Evolutionary conservation across 2,113 vertebrate genomes (phyloP).

Genomic region (Bucco capensis): DNA sequence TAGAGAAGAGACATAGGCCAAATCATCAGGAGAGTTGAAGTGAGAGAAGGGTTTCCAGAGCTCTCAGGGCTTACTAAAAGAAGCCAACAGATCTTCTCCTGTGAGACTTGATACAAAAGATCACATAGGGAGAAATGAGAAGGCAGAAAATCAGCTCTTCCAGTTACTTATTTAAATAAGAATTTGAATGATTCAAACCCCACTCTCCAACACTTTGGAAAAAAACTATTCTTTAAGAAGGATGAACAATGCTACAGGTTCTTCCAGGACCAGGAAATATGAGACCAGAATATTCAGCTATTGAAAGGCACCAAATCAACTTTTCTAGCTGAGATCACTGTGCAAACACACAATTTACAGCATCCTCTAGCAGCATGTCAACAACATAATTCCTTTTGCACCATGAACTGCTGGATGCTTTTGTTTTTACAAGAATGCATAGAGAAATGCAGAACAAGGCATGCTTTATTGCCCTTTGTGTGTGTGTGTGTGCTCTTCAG

Average conservation of each 20-base stretch:
- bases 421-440: neutral
- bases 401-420: neutral
- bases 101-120: neutral
- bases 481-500: neutral
- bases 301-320: neutral
- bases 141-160: neutral
- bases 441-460: neutral
- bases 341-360: neutral
- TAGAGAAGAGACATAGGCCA: neutral
- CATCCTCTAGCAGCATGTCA: neutral
- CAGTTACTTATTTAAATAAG: neutral
- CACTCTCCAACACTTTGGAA: neutral
- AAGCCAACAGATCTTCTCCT: neutral
- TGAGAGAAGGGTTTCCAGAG: neutral
- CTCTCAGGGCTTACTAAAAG: neutral
- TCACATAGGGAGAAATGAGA: neutral
- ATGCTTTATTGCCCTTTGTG: slow-evolving; percentile 14
- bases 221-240: neutral
- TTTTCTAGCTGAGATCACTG: neutral
- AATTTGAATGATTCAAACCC: neutral
- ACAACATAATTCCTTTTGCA: neutral
- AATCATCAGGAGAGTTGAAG: neutral
- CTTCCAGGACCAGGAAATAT: neutral
- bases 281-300: neutral
- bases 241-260: neutral